Evolutionary conservation across 2,113 vertebrate genomes (phyloP).

Genomic region (Macquaria australasica): DNA sequence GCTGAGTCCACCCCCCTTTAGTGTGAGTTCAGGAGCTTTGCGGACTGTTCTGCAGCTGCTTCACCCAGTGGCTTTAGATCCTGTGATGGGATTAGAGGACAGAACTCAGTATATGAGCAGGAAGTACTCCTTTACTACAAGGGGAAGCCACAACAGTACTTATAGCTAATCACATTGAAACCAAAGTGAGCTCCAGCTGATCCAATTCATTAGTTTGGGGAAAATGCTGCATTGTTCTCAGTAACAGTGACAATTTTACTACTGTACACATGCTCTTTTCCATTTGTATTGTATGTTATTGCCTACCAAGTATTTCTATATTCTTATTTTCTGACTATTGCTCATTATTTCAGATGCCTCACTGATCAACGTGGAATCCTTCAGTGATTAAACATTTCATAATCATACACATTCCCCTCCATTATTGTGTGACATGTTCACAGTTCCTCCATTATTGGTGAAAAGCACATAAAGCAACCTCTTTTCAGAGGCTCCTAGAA

Average conservation of each 20-base stretch:
- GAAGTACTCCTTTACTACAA: background rate
- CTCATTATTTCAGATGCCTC: background rate
- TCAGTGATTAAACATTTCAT: background rate
- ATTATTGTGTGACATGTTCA: background rate
- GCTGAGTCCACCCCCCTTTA: background rate
- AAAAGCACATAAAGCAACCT: background rate
- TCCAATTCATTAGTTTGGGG: background rate
- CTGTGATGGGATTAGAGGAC: slow-evolving; percentile 64
- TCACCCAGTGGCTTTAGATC: slow-evolving; percentile 60
- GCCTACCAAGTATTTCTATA: background rate
- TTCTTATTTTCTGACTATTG: background rate
- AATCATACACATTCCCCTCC: background rate
- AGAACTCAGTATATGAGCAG: slow-evolving; percentile 22
- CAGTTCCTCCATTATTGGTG: background rate
- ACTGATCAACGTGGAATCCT: too few species aligned
- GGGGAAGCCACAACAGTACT: background rate
- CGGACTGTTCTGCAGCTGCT: slow-evolving; percentile 47
- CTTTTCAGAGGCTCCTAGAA: background rate
- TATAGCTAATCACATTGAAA: background rate
- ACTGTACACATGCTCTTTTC: background rate
- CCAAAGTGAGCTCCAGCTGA: too few species aligned
- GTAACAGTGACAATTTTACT: background rate
- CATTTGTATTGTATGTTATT: background rate
- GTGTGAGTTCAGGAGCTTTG: slow-evolving; percentile 47
- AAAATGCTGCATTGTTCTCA: background rate